Conservation (phyloP, 2,797 vertebrate genomes). For the Trachops cirrhosus region DNA sequence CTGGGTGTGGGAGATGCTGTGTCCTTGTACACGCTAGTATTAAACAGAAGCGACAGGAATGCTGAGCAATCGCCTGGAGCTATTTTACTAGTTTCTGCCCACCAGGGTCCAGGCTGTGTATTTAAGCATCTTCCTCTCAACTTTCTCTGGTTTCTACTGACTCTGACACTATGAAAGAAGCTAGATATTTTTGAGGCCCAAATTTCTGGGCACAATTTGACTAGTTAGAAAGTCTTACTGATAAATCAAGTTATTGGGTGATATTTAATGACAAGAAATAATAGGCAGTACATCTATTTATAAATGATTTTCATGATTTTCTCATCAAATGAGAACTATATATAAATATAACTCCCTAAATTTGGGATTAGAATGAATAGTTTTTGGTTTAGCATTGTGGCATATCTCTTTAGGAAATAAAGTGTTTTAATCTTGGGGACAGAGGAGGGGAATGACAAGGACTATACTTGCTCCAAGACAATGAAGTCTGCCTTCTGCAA, state of each 20-base stretch:
- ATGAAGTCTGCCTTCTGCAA: too few relatives aligned
- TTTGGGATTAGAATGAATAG: not conserved
- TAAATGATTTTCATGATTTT: not conserved
- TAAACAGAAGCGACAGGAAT: not conserved
- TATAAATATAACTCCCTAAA: not conserved
- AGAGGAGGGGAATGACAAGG: not conserved
- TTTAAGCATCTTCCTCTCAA: not conserved
- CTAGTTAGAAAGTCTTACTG: not conserved
- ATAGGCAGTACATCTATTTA: not conserved
- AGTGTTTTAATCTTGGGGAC: not conserved
- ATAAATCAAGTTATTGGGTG: not conserved
- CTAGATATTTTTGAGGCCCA: not conserved
- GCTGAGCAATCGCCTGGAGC: not conserved
- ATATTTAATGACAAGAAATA: not conserved
- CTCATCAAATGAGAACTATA: not conserved
- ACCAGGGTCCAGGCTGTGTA: not conserved
- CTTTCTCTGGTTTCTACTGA: not conserved
- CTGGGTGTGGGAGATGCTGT: not conserved
- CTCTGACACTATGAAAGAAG: not conserved
- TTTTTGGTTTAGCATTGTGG: not conserved
- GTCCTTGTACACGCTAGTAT: not conserved
- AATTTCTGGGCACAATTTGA: not conserved
- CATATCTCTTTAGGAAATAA: not conserved
- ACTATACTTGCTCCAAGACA: not conserved
- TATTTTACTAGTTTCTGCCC: conserved; percentile 15